Evolutionary conservation across 2,113 vertebrate genomes (phyloP), one percentile per base, ranked within the genome.

Genomic region (Thamnaconus septentrionalis): DNA sequence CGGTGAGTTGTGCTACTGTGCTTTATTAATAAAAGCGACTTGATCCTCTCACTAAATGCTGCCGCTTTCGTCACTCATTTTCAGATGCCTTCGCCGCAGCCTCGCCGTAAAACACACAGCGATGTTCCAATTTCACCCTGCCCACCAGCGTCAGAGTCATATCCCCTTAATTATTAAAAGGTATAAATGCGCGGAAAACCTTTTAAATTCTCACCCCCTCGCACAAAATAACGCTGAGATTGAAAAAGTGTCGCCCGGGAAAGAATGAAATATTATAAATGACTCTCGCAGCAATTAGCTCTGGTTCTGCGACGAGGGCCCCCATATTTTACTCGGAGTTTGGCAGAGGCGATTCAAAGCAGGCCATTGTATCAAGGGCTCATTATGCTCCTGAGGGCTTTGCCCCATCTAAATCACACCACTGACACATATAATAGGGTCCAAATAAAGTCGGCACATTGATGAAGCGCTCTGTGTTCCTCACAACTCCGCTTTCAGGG

Each of bases 401-500:
- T n/a, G 31, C 60, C 76, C 73, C 67, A 70, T 81, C 62, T 85
- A 85, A 86, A 86, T 87, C 73, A 84, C 52, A 47, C 53, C 3
- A 5, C 60, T 73, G 61, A 76, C 46, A 7, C 8, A 1, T 66
- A 71, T 83, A 87, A 86, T 81, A 85, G 79, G 72, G 61, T 68
- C 79, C 80, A 79, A 83, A 84, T 76, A 85, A 81, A 86, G 73
- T 76, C 71, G 41, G 68, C 49, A 78, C 66, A 80, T 88, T 87
- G 82, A 78, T 68, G 75, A 79, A 78, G 75, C 80, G 56, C 74
- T 71, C 77, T 80, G 76, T 73, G 81, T 84, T 85, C 66, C 65
- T 69, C 65, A 59, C 52, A 74, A 69, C 69, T 83, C 70, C 40
- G 67, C 59, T 76, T 56, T 53, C 50, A 58, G 58, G 1, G 63